phyloP scores from a whole-genome alignment of 2,797 vertebrate species.

The Argyrosomus regius region DNA sequence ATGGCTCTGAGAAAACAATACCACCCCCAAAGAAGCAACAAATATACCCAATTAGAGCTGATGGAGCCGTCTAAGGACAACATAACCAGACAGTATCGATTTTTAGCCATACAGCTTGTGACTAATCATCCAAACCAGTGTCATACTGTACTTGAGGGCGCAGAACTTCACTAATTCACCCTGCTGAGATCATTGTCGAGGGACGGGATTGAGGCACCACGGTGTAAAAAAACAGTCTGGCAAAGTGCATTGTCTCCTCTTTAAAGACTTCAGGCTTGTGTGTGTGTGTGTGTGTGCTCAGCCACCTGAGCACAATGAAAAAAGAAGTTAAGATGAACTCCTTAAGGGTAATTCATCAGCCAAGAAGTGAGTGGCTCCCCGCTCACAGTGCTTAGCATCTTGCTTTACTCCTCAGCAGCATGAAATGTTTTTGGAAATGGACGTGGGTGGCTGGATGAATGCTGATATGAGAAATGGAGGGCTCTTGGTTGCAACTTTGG shows the following conservation, averaged over 20 bases:
- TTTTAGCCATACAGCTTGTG: not conserved
- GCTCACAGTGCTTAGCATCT: constrained; percentile 12
- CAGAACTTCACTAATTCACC: not conserved
- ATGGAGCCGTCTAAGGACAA: constrained; percentile 1
- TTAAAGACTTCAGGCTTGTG: not conserved
- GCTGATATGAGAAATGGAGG: constrained; percentile 50
- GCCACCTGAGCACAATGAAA: constrained; percentile 25
- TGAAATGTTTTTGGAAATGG: constrained; percentile 52
- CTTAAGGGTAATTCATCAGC: constrained; percentile 53
- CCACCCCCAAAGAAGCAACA: constrained; percentile 38
- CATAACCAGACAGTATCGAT: not conserved
- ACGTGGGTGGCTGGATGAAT: constrained; percentile 49
- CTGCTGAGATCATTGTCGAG: not conserved
- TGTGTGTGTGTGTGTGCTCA: constrained; percentile 10
- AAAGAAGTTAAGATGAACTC: constrained; percentile 11
- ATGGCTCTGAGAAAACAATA: constrained; percentile 38
- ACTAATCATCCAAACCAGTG: not conserved
- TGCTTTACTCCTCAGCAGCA: constrained; percentile 26
- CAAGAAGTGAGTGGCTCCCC: constrained; percentile 1
- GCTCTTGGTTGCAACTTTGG: constrained; percentile 37
- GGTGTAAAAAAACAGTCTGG: not conserved
- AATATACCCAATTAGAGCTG: constrained; percentile 25
- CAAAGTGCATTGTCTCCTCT: not conserved
- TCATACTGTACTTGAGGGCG: not conserved
- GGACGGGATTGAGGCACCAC: not conserved